phyloP scores from a whole-genome alignment of 2,888 invertebrate species.

The Syrista parreyssii region DNA sequence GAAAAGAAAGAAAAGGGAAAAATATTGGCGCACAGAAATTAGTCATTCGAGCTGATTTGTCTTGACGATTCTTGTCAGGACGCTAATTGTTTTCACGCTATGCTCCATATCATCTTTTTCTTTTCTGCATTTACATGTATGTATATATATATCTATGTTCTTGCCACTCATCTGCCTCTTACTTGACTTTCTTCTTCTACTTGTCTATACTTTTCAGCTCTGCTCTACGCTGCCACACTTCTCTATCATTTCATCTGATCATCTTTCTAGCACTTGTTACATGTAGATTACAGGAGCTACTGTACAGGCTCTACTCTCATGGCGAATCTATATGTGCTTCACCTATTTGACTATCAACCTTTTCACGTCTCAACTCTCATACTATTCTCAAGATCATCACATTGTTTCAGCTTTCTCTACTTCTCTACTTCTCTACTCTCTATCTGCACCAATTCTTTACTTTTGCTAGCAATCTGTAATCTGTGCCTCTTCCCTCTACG shows the following conservation, averaged over 20 bases:
- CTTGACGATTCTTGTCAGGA: not conserved
- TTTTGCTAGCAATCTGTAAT: not conserved
- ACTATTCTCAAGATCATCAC: not conserved
- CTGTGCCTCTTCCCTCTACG: not conserved
- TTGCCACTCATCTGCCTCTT: not conserved
- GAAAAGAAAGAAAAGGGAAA: not conserved
- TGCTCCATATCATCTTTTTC: slow-evolving; percentile 1
- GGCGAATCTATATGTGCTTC: not conserved
- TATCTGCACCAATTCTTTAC: slow-evolving; percentile 12
- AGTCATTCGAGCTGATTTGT: not conserved
- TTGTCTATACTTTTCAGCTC: slow-evolving; percentile 4
- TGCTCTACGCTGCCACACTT: not conserved
- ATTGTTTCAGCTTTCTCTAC: slow-evolving; percentile 1
- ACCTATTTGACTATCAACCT: not conserved
- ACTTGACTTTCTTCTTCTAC: slow-evolving; percentile 4
- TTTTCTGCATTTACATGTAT: slow-evolving; percentile 13
- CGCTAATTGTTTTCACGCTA: not conserved
- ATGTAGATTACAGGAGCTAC: not conserved
- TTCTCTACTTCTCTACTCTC: slow-evolving; percentile 24
- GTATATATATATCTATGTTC: not conserved
- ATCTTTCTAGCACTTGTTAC: not conserved
- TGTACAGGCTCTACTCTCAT: not conserved
- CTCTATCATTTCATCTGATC: not conserved
- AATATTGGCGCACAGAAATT: not conserved
- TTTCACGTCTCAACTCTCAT: not conserved